phyloP scores from a whole-genome alignment of 2,113 vertebrate species.

The Alligator mississippiensis region DNA sequence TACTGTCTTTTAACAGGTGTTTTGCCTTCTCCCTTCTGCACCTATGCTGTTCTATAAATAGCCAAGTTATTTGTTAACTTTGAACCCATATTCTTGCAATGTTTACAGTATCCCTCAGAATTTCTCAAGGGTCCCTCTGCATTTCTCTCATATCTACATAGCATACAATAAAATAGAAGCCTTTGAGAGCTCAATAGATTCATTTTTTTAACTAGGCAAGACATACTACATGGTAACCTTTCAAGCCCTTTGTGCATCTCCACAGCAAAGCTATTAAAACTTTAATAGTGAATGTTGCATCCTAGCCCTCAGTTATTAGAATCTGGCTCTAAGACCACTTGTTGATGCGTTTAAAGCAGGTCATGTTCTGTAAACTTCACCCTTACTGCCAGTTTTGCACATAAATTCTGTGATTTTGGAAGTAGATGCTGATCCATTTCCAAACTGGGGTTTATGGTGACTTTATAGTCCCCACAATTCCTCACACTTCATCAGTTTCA shows the following conservation, averaged over 20 bases:
- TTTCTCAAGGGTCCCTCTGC: not conserved
- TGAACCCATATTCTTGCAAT: not conserved
- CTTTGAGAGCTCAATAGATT: constrained; percentile 5
- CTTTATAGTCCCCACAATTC: constrained; percentile 4
- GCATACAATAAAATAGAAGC: constrained; percentile 12
- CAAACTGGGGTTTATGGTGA: not conserved
- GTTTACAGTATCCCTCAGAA: not conserved
- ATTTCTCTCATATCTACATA: not conserved
- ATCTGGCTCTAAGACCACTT: constrained; percentile 27
- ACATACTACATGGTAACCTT: too few species aligned
- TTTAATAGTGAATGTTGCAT: too few species aligned
- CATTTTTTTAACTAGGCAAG: not conserved
- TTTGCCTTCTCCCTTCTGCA: not conserved
- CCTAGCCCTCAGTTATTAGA: not conserved
- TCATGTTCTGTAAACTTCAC: constrained; percentile 26
- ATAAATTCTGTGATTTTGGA: constrained; percentile 20
- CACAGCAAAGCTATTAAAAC: too few species aligned
- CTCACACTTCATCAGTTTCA: not conserved
- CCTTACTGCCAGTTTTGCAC: not conserved
- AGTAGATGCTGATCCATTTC: constrained; percentile 10
- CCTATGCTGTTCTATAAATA: not conserved
- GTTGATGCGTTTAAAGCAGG: constrained; percentile 41
- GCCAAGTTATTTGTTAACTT: constrained; percentile 27
- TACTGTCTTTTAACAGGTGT: constrained; percentile 26
- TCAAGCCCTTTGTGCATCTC: too few species aligned